Evolutionary conservation across 2,888 invertebrate species (phyloP), one percentile per base, ranked within the genome.

Genomic region (Kuschelorhynchus macadamiae): DNA sequence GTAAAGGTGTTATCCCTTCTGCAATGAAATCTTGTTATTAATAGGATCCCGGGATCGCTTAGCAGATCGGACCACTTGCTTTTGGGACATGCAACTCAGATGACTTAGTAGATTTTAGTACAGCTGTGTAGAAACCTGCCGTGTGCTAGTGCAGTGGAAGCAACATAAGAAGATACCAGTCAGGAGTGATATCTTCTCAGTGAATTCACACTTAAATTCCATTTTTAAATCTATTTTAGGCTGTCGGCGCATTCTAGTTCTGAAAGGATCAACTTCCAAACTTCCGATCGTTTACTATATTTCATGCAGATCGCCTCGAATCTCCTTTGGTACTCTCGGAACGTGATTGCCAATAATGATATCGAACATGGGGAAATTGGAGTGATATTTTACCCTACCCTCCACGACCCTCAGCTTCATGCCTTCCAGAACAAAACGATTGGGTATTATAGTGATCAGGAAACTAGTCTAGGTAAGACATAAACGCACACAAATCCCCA

Each of bases 281-380:
- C 85, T 36, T 81, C 82, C 0, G 79, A 82, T 8, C 80, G 86
- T 49, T 76, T 87, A 1, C 81, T 85, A 32, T 83, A 83, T 63
- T 85, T 85, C 44, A 78, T 86, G 41, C 87, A 93, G 86, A 90
- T 92, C 53, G 88, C 91, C 2, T 89, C 90, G 36, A 92, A 93
- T 84, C 83, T 94, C 18, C 82, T 92, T 33, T 84, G 90, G 17
- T 93, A 91, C 81, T 89, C 89, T 0, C 87, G 92, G 63, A 92
- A 92, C 79, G 85, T 88, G 14, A 85, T 89, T 47, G 87, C 87
- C 0, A 87, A 87, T 76, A 84, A 88, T 75, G 86, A 86, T 1
- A 85, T 85, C 4, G 86, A 87, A 69, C 86, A 87, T 75, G 80
- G 85, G 8, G 85, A 86, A 1, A 84, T 85, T 12, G 85, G 85